These are phyloP conservation scores for Ginglymostoma cirratum DNA, from an alignment of 2,113 vertebrate genomes.

Conservation along the genomic window DNA sequence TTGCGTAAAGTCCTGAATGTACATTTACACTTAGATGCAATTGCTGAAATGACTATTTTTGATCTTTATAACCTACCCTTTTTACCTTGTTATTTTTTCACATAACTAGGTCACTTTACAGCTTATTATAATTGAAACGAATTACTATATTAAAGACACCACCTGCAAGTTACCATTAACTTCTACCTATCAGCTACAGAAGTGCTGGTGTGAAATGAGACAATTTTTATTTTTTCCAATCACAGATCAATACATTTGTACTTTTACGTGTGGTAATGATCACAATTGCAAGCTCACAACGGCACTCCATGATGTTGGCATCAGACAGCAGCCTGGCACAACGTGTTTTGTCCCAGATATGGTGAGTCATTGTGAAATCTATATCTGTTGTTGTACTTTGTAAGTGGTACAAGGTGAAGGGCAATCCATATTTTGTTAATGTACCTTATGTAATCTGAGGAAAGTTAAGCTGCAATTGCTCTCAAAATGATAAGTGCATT, in stretches of 20 bases:
- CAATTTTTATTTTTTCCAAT: neutral
- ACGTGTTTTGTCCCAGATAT: constrained; percentile 68
- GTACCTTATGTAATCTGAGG: constrained; percentile 37
- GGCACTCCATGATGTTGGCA: constrained; percentile 70
- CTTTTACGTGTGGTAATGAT: constrained; percentile 76
- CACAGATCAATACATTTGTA: constrained; percentile 78
- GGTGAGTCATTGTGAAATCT: constrained; percentile 60
- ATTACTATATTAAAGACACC: neutral
- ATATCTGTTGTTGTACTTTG: constrained; percentile 41
- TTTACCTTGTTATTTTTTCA: neutral
- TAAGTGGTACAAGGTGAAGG: neutral
- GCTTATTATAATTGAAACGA: neutral
- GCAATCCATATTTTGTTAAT: neutral
- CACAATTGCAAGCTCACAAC: constrained; percentile 71
- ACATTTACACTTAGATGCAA: neutral
- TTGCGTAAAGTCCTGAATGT: neutral
- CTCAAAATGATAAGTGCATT: neutral
- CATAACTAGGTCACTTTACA: neutral
- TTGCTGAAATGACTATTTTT: neutral
- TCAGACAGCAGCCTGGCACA: constrained; percentile 68
- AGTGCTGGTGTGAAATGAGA: neutral
- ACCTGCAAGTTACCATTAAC: neutral
- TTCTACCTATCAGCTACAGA: neutral
- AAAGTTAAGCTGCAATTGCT: neutral
- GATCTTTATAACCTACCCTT: neutral